These are phyloP conservation scores for Muntiacus reevesi DNA, from an alignment of 2,113 vertebrate species.

Conservation along the genomic window DNA sequence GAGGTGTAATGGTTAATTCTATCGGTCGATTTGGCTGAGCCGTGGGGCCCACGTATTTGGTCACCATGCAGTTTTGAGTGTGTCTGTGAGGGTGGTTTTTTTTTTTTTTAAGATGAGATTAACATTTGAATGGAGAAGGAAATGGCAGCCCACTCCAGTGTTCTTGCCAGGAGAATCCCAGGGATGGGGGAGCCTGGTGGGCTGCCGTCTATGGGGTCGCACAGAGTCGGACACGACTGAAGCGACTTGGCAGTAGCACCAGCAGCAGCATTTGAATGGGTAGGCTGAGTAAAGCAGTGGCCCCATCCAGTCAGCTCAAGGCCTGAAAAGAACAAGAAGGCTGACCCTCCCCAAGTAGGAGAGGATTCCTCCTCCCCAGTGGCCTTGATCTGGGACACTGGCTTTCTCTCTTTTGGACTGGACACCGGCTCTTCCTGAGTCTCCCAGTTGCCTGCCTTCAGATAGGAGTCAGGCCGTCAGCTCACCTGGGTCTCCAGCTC, in stretches of 20 bases:
- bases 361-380: neutral
- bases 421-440: neutral
- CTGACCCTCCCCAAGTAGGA: neutral
- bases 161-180: too few relatives aligned
- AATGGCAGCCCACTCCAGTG: too few relatives aligned
- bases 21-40: neutral
- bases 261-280: neutral
- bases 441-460: neutral
- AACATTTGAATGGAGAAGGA: too few relatives aligned
- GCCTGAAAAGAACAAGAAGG: neutral
- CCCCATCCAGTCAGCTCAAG: neutral
- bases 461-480: neutral
- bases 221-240: too few relatives aligned
- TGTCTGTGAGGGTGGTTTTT: neutral
- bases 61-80: neutral
- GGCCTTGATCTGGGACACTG: neutral
- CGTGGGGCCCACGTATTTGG: neutral
- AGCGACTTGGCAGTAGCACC: too few relatives aligned
- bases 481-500: neutral
- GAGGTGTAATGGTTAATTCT: neutral
- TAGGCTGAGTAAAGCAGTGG: neutral
- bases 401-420: neutral
- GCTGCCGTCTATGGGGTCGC: too few relatives aligned
- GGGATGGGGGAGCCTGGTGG: too few relatives aligned
- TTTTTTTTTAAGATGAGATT: neutral